Conservation (phyloP, 2,113 vertebrate species). For the Urocynchramus pylzowi region DNA sequence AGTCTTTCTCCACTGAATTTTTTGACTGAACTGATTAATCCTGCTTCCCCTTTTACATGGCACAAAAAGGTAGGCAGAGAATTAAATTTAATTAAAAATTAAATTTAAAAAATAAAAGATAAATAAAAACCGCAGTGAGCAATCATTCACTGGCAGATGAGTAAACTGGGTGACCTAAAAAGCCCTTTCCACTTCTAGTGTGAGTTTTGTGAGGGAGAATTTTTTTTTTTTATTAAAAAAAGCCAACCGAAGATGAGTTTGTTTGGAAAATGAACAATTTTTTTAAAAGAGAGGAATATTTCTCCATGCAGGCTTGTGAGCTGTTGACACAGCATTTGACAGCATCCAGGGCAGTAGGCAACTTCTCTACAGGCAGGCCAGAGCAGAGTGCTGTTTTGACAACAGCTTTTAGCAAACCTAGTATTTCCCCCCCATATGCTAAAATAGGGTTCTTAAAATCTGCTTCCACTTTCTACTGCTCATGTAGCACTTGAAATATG, state of each 20-base stretch:
- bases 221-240: not conserved
- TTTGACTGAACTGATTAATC: not conserved
- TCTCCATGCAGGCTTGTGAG: not conserved
- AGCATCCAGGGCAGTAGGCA: not conserved
- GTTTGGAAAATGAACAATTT: not conserved
- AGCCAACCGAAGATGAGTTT: not conserved
- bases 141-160: not conserved
- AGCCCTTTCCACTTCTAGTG: not conserved
- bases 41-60: not conserved
- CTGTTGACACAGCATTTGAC: not conserved
- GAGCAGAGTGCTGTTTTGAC: not conserved
- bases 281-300: not conserved
- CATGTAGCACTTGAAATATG: not conserved
- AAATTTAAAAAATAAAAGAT: not conserved
- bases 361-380: not conserved
- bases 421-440: not conserved
- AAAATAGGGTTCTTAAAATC: not conserved
- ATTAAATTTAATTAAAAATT: not conserved
- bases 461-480: not conserved
- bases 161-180: not conserved
- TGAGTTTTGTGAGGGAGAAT: not conserved
- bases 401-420: not conserved
- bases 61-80: not conserved
- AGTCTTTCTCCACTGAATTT: not conserved
- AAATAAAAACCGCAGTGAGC: not conserved